These are phyloP conservation scores for Helarctos malayanus DNA, from an alignment of 2,797 vertebrate genomes.

Conservation along the genomic window DNA sequence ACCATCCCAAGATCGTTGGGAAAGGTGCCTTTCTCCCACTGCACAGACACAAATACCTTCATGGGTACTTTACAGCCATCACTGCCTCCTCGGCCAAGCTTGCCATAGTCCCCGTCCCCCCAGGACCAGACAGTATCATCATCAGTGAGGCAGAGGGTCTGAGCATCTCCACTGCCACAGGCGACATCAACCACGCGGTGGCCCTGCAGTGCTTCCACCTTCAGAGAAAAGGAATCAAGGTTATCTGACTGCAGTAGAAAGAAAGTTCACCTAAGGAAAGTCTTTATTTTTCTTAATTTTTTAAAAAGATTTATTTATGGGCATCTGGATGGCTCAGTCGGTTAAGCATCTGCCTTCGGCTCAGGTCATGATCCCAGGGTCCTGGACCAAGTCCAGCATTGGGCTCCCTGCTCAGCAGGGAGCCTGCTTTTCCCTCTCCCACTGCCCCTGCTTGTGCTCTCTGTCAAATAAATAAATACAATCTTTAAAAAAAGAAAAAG, in stretches of 20 bases:
- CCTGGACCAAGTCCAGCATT: not conserved
- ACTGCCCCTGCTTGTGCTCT: not conserved
- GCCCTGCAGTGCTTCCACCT: conserved; percentile 99
- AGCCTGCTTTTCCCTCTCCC: not conserved
- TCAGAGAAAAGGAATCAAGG: not conserved
- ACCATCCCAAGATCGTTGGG: not conserved
- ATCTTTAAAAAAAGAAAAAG: no score
- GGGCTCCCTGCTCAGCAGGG: no score
- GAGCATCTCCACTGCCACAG: conserved; percentile 98
- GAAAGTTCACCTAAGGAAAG: no score
- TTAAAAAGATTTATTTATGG: not conserved
- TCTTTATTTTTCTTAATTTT: not conserved
- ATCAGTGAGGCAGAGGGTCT: conserved; percentile 97
- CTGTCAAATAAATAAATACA: not conserved
- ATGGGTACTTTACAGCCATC: conserved; percentile 99
- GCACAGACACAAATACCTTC: conserved; percentile 92
- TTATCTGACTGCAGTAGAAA: not conserved
- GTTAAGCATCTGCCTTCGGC: not conserved
- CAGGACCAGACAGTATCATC: conserved; percentile 99
- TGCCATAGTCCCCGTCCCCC: conserved; percentile 99
- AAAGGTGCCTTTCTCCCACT: not conserved
- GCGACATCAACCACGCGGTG: conserved; percentile 98
- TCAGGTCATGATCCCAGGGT: not conserved
- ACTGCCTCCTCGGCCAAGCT: conserved; percentile 97
- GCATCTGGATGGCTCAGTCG: not conserved